phyloP scores from a whole-genome alignment of 1,140 invertebrate genomes.

The Pinna nobilis region DNA sequence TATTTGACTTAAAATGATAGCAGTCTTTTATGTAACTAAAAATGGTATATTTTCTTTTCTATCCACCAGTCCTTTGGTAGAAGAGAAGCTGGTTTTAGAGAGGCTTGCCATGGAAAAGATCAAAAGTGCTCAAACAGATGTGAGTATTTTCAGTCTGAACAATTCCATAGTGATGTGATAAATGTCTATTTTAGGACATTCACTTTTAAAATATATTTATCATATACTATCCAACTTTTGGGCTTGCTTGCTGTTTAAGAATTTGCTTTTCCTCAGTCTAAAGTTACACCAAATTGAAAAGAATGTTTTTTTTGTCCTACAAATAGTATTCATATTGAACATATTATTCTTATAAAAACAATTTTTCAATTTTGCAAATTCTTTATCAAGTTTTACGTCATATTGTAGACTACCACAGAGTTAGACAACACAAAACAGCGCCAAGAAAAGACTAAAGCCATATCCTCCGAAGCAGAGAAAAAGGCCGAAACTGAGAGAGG shows the following conservation, averaged over 20 bases:
- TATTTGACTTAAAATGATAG: no score
- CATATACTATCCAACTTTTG: no score
- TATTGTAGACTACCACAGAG: constrained; percentile 67
- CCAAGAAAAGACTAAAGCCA: constrained; percentile 63
- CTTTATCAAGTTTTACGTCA: no score
- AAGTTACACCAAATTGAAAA: no score
- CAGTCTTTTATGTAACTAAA: no score
- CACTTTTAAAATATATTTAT: neutral
- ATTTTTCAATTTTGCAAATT: no score
- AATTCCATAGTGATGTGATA: neutral
- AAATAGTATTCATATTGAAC: no score
- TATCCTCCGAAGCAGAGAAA: constrained; percentile 60
- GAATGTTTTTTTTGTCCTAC: no score
- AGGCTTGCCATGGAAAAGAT: constrained; percentile 71
- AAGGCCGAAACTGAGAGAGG: constrained; percentile 70
- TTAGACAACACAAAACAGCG: constrained; percentile 64
- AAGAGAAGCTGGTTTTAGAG: constrained; percentile 71
- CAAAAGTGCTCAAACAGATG: constrained; percentile 68
- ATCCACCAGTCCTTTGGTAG: constrained; percentile 66
- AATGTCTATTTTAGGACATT: neutral
- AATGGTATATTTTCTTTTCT: neutral
- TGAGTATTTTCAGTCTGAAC: constrained; percentile 43
- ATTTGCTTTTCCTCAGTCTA: no score
- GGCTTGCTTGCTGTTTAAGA: no score
- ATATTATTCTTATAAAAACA: no score